Evolutionary conservation across 1,140 invertebrate genomes (phyloP).

Genomic region (Zaprionus ghesquierei): DNA sequence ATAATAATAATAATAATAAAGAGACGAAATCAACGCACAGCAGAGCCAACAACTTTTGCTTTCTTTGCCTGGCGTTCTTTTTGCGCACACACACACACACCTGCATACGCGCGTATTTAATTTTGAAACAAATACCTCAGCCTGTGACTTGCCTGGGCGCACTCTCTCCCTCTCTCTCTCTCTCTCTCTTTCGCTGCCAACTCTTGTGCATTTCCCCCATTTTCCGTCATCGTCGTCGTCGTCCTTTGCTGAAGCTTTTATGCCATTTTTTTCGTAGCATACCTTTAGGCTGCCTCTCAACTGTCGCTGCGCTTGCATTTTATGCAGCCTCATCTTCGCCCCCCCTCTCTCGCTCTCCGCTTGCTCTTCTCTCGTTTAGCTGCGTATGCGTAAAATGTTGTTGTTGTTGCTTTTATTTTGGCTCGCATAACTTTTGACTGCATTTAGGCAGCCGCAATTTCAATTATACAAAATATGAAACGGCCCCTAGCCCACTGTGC

Average conservation of each 20-base stretch:
- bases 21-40: conserved; percentile 54
- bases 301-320: conserved; percentile 67
- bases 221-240: not conserved
- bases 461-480: conserved; percentile 44
- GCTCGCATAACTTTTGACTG: conserved; percentile 68
- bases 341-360: not conserved
- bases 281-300: conserved; percentile 63
- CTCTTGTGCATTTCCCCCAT: not conserved
- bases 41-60: conserved; percentile 69
- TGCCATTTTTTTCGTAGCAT: conserved; percentile 67
- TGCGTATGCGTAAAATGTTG: conserved; percentile 60
- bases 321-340: conserved; percentile 30
- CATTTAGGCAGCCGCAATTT: conserved; percentile 56
- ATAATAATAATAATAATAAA: conserved; percentile 65
- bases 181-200: not conserved
- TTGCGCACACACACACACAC: conserved; percentile 12
- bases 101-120: conserved; percentile 55
- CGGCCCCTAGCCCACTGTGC: not conserved
- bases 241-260: conserved; percentile 39
- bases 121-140: conserved; percentile 67
- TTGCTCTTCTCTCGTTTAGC: conserved; percentile 31
- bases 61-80: conserved; percentile 55
- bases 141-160: not conserved
- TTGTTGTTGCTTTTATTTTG: conserved; percentile 31
- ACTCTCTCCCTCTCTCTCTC: not conserved